Evolutionary conservation across 2,888 invertebrate species (phyloP).

Genomic region (Coenonympha glycerion): DNA sequence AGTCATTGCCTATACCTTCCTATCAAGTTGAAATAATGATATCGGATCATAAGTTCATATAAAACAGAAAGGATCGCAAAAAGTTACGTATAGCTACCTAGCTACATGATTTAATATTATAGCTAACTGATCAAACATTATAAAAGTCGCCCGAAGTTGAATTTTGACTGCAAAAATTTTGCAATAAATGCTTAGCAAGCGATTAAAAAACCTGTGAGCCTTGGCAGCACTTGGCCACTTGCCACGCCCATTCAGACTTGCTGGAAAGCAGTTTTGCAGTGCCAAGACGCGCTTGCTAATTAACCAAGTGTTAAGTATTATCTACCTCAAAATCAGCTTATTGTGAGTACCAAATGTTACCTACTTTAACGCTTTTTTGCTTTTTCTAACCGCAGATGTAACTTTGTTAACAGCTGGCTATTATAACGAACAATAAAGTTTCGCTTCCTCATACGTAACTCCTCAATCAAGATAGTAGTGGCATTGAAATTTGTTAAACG

Average conservation of each 20-base stretch:
- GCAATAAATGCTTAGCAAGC: conserved; percentile 53
- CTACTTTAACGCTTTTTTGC: background rate
- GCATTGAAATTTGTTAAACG: conserved; percentile 59
- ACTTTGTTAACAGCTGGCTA: conserved; percentile 37
- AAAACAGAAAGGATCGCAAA: too few relatives aligned
- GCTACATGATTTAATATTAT: too few relatives aligned
- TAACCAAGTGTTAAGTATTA: conserved; percentile 5
- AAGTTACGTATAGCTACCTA: too few relatives aligned
- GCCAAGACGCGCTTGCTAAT: conserved; percentile 17
- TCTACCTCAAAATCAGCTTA: background rate
- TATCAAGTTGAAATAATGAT: too few relatives aligned
- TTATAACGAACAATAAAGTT: conserved; percentile 58
- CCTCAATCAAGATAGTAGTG: conserved; percentile 57
- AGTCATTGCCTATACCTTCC: too few relatives aligned
- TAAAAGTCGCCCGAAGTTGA: background rate
- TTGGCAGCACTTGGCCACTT: conserved; percentile 60
- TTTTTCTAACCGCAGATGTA: conserved; percentile 42
- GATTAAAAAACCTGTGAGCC: conserved; percentile 56
- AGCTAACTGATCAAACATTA: too few relatives aligned
- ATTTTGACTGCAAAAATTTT: conserved; percentile 53
- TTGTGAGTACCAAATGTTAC: background rate
- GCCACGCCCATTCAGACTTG: conserved; percentile 61
- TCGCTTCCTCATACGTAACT: conserved; percentile 64
- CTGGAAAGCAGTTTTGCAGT: conserved; percentile 40
- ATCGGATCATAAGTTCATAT: too few relatives aligned